phyloP scores from a whole-genome alignment of 2,888 invertebrate species.

The Fragum whitleyi region DNA sequence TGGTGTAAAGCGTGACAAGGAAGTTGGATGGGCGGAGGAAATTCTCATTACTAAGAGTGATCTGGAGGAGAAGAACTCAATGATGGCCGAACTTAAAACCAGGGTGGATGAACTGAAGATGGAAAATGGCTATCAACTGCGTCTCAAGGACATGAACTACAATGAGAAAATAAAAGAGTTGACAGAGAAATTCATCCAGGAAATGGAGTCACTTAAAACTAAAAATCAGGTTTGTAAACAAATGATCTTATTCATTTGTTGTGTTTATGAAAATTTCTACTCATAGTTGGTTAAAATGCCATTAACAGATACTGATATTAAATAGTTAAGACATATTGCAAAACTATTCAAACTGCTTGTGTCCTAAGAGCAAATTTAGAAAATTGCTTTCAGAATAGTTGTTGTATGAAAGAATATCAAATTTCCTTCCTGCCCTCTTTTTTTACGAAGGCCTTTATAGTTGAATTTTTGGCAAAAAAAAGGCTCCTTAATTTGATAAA shows the following conservation, averaged over 20 bases:
- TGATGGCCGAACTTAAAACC: conserved; percentile 89
- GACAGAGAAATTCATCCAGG: conserved; percentile 92
- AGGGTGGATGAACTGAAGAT: conserved; percentile 94
- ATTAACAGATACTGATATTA: too few species aligned
- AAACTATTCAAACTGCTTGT: too few species aligned
- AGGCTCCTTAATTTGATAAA: too few species aligned
- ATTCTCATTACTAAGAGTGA: conserved; percentile 91
- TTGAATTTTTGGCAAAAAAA: too few species aligned
- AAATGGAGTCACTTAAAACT: conserved; percentile 92
- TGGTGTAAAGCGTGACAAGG: conserved; percentile 89
- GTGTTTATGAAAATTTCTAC: not conserved
- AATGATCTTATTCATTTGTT: not conserved
- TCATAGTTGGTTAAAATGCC: too few species aligned
- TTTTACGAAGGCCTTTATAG: too few species aligned
- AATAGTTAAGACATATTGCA: too few species aligned
- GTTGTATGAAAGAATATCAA: too few species aligned
- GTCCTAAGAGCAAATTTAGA: too few species aligned
- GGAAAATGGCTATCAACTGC: conserved; percentile 94
- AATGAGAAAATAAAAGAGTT: conserved; percentile 93
- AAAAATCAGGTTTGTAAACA: conserved; percentile 83
- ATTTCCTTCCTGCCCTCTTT: too few species aligned
- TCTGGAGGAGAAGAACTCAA: conserved; percentile 90
- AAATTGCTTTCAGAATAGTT: too few species aligned
- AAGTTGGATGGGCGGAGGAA: conserved; percentile 92
- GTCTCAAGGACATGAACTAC: conserved; percentile 91